These are phyloP conservation scores for Avahi laniger DNA, from an alignment of 2,797 vertebrate species.

Conservation along the genomic window DNA sequence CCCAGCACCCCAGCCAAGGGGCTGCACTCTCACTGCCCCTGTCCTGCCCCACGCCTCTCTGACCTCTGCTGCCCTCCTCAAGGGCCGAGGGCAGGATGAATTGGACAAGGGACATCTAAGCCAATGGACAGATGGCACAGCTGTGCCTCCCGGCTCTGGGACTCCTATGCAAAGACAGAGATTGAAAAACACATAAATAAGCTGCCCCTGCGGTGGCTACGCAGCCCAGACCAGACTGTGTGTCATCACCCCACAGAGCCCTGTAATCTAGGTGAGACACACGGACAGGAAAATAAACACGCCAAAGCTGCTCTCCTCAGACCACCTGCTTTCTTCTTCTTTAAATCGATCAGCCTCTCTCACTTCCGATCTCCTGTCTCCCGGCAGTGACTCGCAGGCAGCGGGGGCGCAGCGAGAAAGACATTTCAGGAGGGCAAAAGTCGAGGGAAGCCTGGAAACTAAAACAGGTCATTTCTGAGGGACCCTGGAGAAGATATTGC, in stretches of 20 bases:
- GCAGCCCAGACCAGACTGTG: not conserved
- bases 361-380: not conserved
- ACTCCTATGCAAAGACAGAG: not conserved
- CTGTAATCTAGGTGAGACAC: slow-evolving; percentile 16
- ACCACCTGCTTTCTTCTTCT: not conserved
- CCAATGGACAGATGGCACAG: not conserved
- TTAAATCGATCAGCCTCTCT: not conserved
- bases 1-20: not conserved
- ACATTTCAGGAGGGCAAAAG: not conserved
- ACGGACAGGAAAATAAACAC: not conserved
- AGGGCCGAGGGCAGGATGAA: not conserved
- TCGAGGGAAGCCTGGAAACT: not conserved
- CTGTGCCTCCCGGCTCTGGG: not conserved
- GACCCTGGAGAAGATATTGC: not conserved
- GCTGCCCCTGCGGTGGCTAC: not conserved
- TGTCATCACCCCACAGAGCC: not conserved
- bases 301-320: not conserved
- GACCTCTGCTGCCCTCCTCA: not conserved
- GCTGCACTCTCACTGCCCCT: not conserved
- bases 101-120: not conserved
- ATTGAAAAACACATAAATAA: not conserved
- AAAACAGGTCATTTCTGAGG: not conserved
- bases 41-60: not conserved
- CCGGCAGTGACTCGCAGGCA: not conserved
- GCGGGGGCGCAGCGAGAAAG: not conserved